These are phyloP conservation scores for Lacerta viridis DNA, from an alignment of 2,797 vertebrate genomes.

Conservation along the genomic window DNA sequence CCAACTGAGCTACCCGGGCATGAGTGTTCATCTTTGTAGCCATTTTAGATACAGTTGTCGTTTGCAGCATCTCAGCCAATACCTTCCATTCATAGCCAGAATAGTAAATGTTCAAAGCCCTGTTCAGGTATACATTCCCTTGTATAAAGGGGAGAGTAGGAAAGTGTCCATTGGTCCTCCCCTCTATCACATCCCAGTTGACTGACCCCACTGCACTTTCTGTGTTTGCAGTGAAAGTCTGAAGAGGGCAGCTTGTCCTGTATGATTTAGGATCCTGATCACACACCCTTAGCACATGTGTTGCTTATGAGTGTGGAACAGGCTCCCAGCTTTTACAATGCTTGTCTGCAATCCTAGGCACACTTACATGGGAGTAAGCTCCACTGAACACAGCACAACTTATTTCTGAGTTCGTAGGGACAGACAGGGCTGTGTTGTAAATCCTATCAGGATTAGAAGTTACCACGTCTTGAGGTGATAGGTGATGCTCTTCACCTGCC, in stretches of 20 bases:
- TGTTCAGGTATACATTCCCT: no score
- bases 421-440: neutral
- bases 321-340: neutral
- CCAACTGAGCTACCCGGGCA: no score
- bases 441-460: neutral
- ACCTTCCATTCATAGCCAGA: neutral
- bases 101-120: neutral
- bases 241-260: no score
- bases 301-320: neutral
- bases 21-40: neutral
- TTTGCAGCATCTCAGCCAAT: neutral
- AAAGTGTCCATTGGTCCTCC: no score
- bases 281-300: no score
- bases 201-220: no score
- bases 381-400: neutral
- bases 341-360: neutral
- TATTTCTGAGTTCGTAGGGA: neutral
- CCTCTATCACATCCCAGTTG: no score
- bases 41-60: neutral
- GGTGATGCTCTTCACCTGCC: neutral
- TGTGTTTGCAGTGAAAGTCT: no score
- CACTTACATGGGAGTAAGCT: neutral
- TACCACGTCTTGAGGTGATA: neutral
- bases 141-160: no score
- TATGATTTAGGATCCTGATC: no score